Evolutionary conservation across 2,888 invertebrate species (phyloP), one percentile per base, ranked within the genome.

Genomic region (Imbricaverruca yamaguchii): DNA sequence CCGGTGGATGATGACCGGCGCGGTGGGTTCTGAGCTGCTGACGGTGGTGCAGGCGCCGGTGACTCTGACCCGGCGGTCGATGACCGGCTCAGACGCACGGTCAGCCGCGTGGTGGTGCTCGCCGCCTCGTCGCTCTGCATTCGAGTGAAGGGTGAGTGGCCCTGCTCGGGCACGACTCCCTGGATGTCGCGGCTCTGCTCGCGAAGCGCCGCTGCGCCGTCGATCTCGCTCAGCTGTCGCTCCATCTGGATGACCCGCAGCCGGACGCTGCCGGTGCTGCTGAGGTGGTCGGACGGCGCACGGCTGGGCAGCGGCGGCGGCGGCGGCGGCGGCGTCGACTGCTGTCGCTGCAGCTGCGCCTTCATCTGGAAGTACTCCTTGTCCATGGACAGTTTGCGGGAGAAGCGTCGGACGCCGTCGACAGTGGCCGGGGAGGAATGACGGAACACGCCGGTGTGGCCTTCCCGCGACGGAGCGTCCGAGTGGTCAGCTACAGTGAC

Each of bases 231-330:
- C 98, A 98, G 86, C 98, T 98, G 6, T 96, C 92, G 88, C 97
- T 97, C 89, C 98, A 98, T 89, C 98, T 98, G 88, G 98, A 98
- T 0, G 98, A 98, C 0, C 97, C 97, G 81, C 98, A 98, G 88
- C 98, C 98, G 87, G 98, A 99, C 89, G 98, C 98, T 89, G 98
- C 98, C 39, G 98, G 97, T 1, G 98, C 98, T 83, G 98, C 97
- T 80, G 97, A 97, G 89, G 98, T 98, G 88, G 98, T 98, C 88
- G 97, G 98, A 98, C 98, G 81, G 39, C 39, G 39, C 2, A 39
- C 39, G 39, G 39, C 39, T 39, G 39, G 39, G 98, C 91, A 88
- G 96, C 98, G 89, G 98, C 98, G 9, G 96, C 94, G 81, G 39
- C 39, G 81, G 98, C 91, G 88, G 96, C 98, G 89, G 98, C 98